A percentile compares a stretch with the other conserved stretches of the same genome.
Conservation (phyloP, 2,888 invertebrate species). For the Anaspis maculata region DNA sequence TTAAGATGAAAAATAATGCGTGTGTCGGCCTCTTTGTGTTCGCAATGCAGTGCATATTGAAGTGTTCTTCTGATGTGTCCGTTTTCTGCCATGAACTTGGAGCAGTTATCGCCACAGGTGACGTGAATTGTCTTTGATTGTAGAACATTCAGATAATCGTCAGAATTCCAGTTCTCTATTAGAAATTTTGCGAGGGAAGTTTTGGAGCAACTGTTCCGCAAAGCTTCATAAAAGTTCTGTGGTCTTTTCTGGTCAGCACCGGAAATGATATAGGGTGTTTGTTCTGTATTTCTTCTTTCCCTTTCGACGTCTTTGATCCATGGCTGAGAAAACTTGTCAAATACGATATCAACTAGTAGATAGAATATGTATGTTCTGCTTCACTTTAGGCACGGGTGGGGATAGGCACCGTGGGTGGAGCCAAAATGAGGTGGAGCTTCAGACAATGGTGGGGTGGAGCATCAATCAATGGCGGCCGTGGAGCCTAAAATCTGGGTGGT, state of each 20-base stretch:
- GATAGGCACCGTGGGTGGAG: no score
- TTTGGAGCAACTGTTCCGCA: slow-evolving; percentile 29
- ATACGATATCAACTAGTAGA: no score
- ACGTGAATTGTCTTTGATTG: slow-evolving; percentile 18
- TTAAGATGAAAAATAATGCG: slow-evolving; percentile 20
- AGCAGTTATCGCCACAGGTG: slow-evolving; percentile 18
- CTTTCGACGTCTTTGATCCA: slow-evolving; percentile 33
- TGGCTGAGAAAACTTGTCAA: slow-evolving; percentile 29
- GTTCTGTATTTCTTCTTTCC: slow-evolving; percentile 18
- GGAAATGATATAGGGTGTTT: slow-evolving; percentile 24
- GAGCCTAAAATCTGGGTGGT: no score
- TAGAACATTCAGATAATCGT: slow-evolving; percentile 21
- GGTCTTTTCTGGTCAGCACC: slow-evolving; percentile 28
- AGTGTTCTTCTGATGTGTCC: slow-evolving; percentile 14
- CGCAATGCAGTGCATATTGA: slow-evolving; percentile 19
- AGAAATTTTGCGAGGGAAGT: slow-evolving; percentile 26
- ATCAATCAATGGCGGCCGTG: no score
- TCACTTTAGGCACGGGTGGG: no score
- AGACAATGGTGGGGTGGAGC: no score
- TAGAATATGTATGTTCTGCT: no score
- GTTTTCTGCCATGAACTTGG: no score
- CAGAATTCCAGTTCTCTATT: slow-evolving; percentile 22
- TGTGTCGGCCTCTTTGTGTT: slow-evolving; percentile 27
- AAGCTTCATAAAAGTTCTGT: slow-evolving; percentile 22
- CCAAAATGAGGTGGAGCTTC: no score